phyloP scores from a whole-genome alignment of 1,140 invertebrate species.

The Vanessa atalanta region DNA sequence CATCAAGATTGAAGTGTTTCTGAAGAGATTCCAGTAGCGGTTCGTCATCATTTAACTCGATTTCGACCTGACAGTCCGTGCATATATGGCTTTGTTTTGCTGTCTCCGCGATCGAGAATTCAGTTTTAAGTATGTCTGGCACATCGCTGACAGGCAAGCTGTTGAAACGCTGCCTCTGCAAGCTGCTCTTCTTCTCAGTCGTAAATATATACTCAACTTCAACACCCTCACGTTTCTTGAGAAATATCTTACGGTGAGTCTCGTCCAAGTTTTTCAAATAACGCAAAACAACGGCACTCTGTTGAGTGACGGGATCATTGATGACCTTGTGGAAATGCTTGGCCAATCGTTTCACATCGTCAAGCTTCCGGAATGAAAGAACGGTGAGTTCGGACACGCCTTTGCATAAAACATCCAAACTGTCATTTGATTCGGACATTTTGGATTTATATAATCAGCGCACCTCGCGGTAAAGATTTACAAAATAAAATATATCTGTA shows the following conservation, averaged over 20 bases:
- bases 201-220: slow-evolving; percentile 76
- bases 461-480: background rate
- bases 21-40: slow-evolving; percentile 73
- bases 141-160: slow-evolving; percentile 73
- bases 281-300: slow-evolving; percentile 46
- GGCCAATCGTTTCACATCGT: slow-evolving; percentile 64
- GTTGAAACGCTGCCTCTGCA: slow-evolving; percentile 72
- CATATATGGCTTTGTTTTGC: slow-evolving; percentile 74
- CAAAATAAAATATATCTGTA: slow-evolving; percentile 43
- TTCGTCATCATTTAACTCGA: slow-evolving; percentile 68
- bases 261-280: slow-evolving; percentile 64
- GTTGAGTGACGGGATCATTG: slow-evolving; percentile 59
- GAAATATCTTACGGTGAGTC: slow-evolving; percentile 62
- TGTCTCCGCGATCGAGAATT: slow-evolving; percentile 56
- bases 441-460: background rate
- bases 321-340: slow-evolving; percentile 65
- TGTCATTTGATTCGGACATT: slow-evolving; percentile 27
- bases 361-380: slow-evolving; percentile 66
- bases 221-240: slow-evolving; percentile 61
- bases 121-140: slow-evolving; percentile 67
- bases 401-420: slow-evolving; percentile 50
- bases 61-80: slow-evolving; percentile 70
- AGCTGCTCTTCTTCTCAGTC: slow-evolving; percentile 70
- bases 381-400: slow-evolving; percentile 57
- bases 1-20: slow-evolving; percentile 67